Evolutionary conservation across 2,797 vertebrate genomes (phyloP).

Genomic region (Enteromius paludinosus): DNA sequence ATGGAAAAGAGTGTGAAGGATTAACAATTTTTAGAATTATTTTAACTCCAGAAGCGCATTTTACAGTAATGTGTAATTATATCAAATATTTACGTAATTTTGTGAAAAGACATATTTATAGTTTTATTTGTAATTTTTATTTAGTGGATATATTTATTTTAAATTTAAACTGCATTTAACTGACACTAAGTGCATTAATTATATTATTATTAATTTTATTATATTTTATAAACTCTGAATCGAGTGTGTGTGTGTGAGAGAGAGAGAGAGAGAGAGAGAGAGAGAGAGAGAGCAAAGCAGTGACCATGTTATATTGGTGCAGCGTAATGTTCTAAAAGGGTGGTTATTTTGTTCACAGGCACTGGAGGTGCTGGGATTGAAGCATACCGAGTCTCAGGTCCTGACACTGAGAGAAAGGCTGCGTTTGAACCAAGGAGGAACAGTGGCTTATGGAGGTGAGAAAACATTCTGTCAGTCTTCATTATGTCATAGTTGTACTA

Average conservation of each 20-base stretch:
- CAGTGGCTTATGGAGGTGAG: constrained; percentile 87
- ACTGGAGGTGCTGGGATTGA: constrained; percentile 82
- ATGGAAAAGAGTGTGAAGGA: constrained; percentile 1
- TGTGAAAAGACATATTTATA: neutral
- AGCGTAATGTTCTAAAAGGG: constrained; percentile 19
- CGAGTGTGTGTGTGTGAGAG: neutral
- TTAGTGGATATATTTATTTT: neutral
- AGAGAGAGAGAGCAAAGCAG: neutral
- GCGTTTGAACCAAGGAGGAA: constrained; percentile 78
- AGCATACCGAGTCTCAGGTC: constrained; percentile 82
- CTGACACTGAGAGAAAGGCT: constrained; percentile 83
- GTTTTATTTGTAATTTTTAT: neutral
- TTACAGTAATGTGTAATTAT: neutral
- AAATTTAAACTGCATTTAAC: neutral
- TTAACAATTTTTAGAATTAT: neutral
- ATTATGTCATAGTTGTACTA: neutral
- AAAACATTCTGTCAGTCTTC: neutral
- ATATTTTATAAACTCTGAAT: neutral
- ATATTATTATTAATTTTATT: neutral
- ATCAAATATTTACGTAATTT: neutral
- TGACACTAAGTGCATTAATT: neutral
- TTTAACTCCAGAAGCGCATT: neutral
- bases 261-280: constrained; percentile 11
- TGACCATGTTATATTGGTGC: neutral
- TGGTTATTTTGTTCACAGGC: constrained; percentile 69